Base-by-base conservation (phyloP, 1,140 invertebrate species). In the Plodia interpunctella region DNA sequence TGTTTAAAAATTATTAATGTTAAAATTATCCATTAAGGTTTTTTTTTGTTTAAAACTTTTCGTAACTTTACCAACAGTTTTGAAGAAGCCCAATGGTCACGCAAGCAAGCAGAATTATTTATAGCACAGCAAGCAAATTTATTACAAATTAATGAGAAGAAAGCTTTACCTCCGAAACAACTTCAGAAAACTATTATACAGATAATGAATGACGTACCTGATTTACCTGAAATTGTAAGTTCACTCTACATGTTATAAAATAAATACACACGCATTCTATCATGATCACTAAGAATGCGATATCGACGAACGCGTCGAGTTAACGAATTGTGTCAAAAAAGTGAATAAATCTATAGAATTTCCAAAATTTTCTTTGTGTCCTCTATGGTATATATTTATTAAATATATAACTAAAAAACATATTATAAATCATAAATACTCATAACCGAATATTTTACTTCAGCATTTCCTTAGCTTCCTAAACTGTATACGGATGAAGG, bases 401-500 rank as follows among this genome's bases (percentile, higher is more conserved):
- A n/a, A n/a, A n/a, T n/a, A n/a, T n/a, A 35, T 35, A 2, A 11
- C 13, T 9, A 35, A 25, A 25, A 6, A 25, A 25, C 21, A 3
- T 25, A 25, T 3, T 25, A 25, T n/a, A n/a, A n/a, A n/a, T n/a
- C n/a, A n/a, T n/a, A n/a, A n/a, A n/a, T n/a, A n/a, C n/a, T n/a
- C n/a, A n/a, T n/a, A n/a, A n/a, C n/a, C n/a, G n/a, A n/a, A n/a
- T n/a, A n/a, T n/a, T n/a, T 62, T 61, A 55, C 93, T 93, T 66
- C 86, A 97, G 93, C 96, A 98, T 91, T 98, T 96, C 79, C 89
- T 98, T 25, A 96, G 95, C 73, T 98, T 97, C 78, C 88, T 98
- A 68, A 98, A 98, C 85, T 97, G 94, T 74, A 83, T 98, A 44
- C 90, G 97, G 25, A 93, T 97, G 3, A 95, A 95, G 74, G 97